Base-by-base conservation (phyloP, 2,888 invertebrate genomes). In the Netelia inedita region DNA sequence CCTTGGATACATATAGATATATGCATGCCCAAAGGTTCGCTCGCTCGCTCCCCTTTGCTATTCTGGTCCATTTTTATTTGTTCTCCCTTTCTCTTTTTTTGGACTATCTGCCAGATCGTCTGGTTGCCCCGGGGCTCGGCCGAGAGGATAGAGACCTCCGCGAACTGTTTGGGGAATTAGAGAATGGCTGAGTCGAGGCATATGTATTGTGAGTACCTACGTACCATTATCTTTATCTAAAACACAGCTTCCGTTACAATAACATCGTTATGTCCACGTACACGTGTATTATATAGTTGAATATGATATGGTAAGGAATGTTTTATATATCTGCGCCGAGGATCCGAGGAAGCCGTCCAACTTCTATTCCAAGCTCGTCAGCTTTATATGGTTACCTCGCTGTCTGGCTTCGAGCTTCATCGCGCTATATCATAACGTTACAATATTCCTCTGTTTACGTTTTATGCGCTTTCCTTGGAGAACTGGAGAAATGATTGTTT, bases 101-200 rank as follows among this genome's bases (percentile, higher is more conserved):
- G 55, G 63, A 57, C 79, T 59, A 66, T 68, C 66, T 53, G 41
- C 16, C 46, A 65, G 63, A 81, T 78, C 78, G 66, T 74, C 35
- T 53, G 46, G 75, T 35, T 55, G 28, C 59, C 9, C 55, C 23
- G 53, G 19, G 10, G 61, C 8, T 61, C 21, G 19, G 46, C n/a
- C 1, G 6, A 50, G 46, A 35, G 23, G 59, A 46, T 16, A 11
- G 14, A 57, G 66, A 53, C 41, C n/a, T 9, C 59, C 72, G 21
- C 53, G 57, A 57, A 41, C 41, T 61, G 55, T 65, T 78, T n/a
- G 16, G 69, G 63, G 63, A 74, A 84, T 84, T 46, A 78, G 16
- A 57, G 55, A 68, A 84, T 57, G 59, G 50, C 41, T 61, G 43
- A 73, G 46, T 65, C 35, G 14, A 16, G 71, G 57, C 69, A 10